These are phyloP conservation scores for Miichthys miiuy DNA, from an alignment of 2,797 vertebrate genomes.

Conservation along the genomic window DNA sequence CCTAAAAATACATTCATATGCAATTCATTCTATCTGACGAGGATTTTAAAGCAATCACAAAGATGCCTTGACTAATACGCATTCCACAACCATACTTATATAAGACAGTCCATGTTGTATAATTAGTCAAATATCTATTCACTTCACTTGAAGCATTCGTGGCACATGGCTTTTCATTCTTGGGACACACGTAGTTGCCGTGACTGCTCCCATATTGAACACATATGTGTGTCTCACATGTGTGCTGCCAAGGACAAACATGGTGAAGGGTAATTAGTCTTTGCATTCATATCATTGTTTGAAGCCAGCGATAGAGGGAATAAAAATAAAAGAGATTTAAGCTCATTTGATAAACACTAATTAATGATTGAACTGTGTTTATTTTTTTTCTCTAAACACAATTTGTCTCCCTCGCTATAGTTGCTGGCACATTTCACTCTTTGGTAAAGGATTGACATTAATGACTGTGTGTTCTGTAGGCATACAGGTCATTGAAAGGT, in stretches of 20 bases:
- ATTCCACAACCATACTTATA: slow-evolving; percentile 44
- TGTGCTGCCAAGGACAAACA: slow-evolving; percentile 63
- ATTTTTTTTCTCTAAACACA: slow-evolving; percentile 55
- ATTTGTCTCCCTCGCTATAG: slow-evolving; percentile 39
- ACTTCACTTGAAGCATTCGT: slow-evolving; percentile 21
- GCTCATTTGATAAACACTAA: slow-evolving; percentile 59
- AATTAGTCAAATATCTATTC: slow-evolving; percentile 54
- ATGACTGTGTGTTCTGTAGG: slow-evolving; percentile 33
- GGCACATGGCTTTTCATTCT: slow-evolving; percentile 55
- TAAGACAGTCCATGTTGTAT: slow-evolving; percentile 54
- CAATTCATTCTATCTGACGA: slow-evolving; percentile 23
- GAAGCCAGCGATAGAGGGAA: slow-evolving; percentile 46
- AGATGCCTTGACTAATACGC: slow-evolving; percentile 11
- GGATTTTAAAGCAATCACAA: slow-evolving; percentile 27
- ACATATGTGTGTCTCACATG: slow-evolving; percentile 60
- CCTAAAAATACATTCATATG: slow-evolving; percentile 16
- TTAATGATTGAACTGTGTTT: slow-evolving; percentile 62
- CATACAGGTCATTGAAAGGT: slow-evolving; percentile 43
- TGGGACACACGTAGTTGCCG: slow-evolving; percentile 39
- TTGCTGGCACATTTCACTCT: slow-evolving; percentile 33
- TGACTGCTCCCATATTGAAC: slow-evolving; percentile 68
- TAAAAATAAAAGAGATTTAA: slow-evolving; percentile 40
- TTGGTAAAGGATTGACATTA: slow-evolving; percentile 37
- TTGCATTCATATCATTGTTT: slow-evolving; percentile 73
- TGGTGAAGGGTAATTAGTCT: slow-evolving; percentile 64